These are phyloP conservation scores for Mimachlamys varia DNA, from an alignment of 2,888 invertebrate genomes.

Conservation along the genomic window DNA sequence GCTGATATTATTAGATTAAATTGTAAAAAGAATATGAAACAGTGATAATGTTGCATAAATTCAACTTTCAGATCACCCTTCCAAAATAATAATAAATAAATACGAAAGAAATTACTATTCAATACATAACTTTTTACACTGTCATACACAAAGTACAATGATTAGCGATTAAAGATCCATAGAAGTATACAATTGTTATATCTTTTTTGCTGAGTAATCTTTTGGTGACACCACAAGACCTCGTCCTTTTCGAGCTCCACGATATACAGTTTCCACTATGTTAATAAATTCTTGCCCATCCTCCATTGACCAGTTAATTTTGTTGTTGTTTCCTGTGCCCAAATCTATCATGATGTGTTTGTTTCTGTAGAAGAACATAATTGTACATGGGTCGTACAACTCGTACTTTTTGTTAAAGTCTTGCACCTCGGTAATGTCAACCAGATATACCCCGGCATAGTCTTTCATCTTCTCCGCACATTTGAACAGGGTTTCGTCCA, in stretches of 20 bases:
- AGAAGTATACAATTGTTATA: conserved; percentile 87
- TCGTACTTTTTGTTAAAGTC: conserved; percentile 98
- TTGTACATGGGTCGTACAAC: conserved; percentile 97
- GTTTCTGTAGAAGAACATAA: conserved; percentile 99
- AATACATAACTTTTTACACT: background rate
- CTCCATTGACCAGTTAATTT: conserved; percentile 99
- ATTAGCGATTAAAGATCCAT: background rate
- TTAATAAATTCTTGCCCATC: conserved; percentile 99
- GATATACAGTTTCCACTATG: conserved; percentile 98
- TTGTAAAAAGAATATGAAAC: no score
- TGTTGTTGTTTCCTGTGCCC: conserved; percentile 99
- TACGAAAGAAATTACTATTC: background rate
- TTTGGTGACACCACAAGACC: conserved; percentile 99
- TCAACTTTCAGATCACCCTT: no score
- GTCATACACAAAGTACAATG: background rate
- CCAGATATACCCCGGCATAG: conserved; percentile 98
- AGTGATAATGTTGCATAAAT: no score
- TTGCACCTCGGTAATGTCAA: conserved; percentile 98
- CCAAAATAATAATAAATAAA: no score
- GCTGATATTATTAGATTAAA: no score
- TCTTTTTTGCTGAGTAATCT: conserved; percentile 99
- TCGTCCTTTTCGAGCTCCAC: conserved; percentile 98
- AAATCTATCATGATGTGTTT: conserved; percentile 99
- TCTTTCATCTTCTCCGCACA: conserved; percentile 92
- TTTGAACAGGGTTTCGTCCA: conserved; percentile 91